Percentiles rank a stretch among this genome's conserved stretches.
phyloP scores from a whole-genome alignment of 92 coral and sea anemone genomes.

The Muricea muricata region DNA sequence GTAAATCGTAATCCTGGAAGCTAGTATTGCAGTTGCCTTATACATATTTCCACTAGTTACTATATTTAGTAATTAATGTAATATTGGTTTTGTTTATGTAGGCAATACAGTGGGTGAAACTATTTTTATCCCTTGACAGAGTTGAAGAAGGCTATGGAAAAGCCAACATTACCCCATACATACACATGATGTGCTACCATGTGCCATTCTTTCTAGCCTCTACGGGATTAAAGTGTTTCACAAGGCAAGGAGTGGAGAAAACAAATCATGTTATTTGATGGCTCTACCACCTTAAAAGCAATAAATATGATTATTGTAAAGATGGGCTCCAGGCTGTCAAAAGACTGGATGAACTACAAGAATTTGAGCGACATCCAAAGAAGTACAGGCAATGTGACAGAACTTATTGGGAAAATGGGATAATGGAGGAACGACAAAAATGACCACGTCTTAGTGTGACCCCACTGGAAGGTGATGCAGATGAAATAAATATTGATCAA shows the following conservation, averaged over 20 bases:
- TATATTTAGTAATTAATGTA: not conserved
- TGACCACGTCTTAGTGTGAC: constrained; percentile 44
- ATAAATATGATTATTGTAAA: constrained; percentile 57
- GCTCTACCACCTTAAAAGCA: constrained; percentile 55
- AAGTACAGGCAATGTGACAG: constrained; percentile 33
- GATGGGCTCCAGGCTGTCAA: constrained; percentile 64
- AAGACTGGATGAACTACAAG: constrained; percentile 50
- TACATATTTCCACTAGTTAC: no score
- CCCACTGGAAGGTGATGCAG: constrained; percentile 47
- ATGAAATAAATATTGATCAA: constrained; percentile 14
- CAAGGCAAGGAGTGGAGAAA: constrained; percentile 70
- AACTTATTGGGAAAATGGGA: constrained; percentile 52
- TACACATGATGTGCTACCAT: constrained; percentile 71
- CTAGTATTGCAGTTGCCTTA: no score
- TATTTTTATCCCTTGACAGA: constrained; percentile 59
- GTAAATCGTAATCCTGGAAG: not conserved
- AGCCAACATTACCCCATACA: constrained; percentile 69
- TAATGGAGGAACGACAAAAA: constrained; percentile 51
- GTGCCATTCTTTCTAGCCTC: constrained; percentile 14
- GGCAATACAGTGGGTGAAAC: constrained; percentile 45
- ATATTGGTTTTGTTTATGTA: not conserved
- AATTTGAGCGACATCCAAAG: constrained; percentile 43
- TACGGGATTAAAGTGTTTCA: constrained; percentile 43
- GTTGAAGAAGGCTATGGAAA: constrained; percentile 64
- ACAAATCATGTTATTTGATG: constrained; percentile 48